Conservation (phyloP, 1,140 invertebrate genomes). For the Trissolcus basalis region DNA sequence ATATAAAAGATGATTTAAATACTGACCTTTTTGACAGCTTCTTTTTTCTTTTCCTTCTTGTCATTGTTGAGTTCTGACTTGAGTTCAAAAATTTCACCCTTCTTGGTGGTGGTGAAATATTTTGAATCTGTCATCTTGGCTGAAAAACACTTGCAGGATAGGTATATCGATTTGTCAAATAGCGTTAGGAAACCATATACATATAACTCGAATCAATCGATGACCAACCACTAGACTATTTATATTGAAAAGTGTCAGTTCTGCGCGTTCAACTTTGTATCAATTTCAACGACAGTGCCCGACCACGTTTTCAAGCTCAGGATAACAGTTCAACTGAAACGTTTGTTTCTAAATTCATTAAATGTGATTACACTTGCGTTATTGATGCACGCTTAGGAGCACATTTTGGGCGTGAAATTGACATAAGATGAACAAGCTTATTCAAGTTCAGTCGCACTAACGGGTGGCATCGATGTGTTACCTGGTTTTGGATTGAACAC, state of each 20-base stretch:
- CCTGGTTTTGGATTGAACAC: constrained; percentile 44
- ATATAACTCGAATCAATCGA: constrained; percentile 40
- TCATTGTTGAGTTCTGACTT: constrained; percentile 99
- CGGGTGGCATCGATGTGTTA: constrained; percentile 2
- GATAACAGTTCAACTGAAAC: too few species aligned
- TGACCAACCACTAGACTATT: constrained; percentile 3
- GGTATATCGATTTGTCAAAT: constrained; percentile 2
- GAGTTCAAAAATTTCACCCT: constrained; percentile 99
- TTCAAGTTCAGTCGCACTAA: too few species aligned
- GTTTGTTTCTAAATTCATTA: too few species aligned
- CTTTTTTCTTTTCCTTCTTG: constrained; percentile 99
- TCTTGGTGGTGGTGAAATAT: constrained; percentile 99
- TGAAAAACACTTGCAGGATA: constrained; percentile 41
- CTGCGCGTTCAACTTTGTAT: background rate
- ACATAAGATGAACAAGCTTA: too few species aligned
- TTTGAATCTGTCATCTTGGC: constrained; percentile 98
- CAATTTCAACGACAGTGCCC: too few species aligned
- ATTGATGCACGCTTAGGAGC: background rate
- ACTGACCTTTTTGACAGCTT: constrained; percentile 97
- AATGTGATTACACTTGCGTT: background rate
- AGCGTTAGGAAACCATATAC: constrained; percentile 31
- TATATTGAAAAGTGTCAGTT: background rate
- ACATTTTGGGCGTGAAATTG: background rate
- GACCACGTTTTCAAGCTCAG: too few species aligned
- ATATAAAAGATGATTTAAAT: too few species aligned